These are phyloP conservation scores for Anolis apletophallus DNA, from an alignment of 2,797 vertebrate genomes.

Conservation along the genomic window DNA sequence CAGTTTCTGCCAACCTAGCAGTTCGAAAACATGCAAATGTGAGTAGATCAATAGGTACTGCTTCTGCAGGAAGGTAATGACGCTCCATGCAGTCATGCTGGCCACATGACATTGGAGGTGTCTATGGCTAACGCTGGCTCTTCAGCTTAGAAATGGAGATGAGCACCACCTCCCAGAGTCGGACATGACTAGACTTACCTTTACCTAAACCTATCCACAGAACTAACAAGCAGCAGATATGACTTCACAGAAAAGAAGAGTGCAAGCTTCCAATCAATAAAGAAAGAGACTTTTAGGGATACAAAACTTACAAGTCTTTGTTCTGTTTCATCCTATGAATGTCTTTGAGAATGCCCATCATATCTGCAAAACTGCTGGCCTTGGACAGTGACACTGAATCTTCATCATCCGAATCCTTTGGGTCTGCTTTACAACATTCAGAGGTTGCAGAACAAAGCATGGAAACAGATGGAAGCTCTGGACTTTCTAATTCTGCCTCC, in stretches of 20 bases:
- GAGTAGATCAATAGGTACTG: no score
- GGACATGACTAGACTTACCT: no score
- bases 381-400: slow-evolving; percentile 95
- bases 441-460: slow-evolving; percentile 90
- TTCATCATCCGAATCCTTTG: slow-evolving; percentile 87
- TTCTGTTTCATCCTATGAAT: slow-evolving; percentile 98
- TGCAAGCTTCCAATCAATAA: background rate
- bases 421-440: slow-evolving; percentile 85
- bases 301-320: slow-evolving; percentile 89
- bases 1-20: no score
- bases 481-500: slow-evolving; percentile 89
- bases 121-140: no score
- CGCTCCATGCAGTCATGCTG: no score
- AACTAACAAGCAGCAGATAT: background rate
- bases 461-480: slow-evolving; percentile 88
- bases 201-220: background rate
- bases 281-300: background rate
- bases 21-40: no score
- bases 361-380: slow-evolving; percentile 98
- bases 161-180: no score
- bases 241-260: background rate
- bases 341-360: slow-evolving; percentile 98
- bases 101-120: no score
- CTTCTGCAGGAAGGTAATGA: no score
- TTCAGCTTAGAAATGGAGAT: no score